A percentile compares a stretch with the other conserved stretches of the same genome.
Evolutionary conservation across 1,140 invertebrate species (phyloP).

Genomic region (Drosophila pachea): DNA sequence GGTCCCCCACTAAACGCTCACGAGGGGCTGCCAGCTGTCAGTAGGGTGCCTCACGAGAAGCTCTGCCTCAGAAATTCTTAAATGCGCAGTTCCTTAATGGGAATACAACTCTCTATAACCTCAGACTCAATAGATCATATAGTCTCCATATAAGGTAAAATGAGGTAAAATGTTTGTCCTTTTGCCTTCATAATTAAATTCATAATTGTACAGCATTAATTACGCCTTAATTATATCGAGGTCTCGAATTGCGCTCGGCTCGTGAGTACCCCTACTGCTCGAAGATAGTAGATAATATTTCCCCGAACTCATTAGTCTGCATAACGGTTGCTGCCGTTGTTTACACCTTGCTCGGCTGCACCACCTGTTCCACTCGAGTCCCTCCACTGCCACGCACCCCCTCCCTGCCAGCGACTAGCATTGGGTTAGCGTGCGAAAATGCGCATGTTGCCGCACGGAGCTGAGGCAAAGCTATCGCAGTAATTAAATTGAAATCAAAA

Average conservation of each 20-base stretch:
- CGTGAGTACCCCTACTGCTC: constrained; percentile 21
- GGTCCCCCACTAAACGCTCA: constrained; percentile 37
- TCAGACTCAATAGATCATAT: no score
- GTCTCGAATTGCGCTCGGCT: no score
- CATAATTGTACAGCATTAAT: no score
- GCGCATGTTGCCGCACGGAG: constrained; percentile 12
- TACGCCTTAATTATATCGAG: no score
- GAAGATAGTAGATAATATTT: constrained; percentile 37
- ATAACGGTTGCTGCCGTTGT: constrained; percentile 23
- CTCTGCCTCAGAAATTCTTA: no score
- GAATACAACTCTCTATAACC: no score
- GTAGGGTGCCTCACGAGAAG: constrained; percentile 27
- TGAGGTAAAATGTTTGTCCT: no score
- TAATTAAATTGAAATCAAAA: constrained; percentile 70
- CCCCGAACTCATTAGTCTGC: constrained; percentile 59
- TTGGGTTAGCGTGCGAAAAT: constrained; percentile 51
- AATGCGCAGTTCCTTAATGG: no score
- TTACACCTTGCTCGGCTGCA: constrained; percentile 47
- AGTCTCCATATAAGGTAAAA: no score
- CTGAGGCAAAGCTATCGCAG: constrained; percentile 38
- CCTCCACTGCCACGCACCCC: neutral
- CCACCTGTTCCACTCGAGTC: neutral
- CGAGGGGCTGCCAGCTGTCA: constrained; percentile 37
- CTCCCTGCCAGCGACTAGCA: neutral
- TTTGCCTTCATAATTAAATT: no score